Conservation (phyloP, 2,888 invertebrate genomes). For the Zygothrica quintamaculata region DNA sequence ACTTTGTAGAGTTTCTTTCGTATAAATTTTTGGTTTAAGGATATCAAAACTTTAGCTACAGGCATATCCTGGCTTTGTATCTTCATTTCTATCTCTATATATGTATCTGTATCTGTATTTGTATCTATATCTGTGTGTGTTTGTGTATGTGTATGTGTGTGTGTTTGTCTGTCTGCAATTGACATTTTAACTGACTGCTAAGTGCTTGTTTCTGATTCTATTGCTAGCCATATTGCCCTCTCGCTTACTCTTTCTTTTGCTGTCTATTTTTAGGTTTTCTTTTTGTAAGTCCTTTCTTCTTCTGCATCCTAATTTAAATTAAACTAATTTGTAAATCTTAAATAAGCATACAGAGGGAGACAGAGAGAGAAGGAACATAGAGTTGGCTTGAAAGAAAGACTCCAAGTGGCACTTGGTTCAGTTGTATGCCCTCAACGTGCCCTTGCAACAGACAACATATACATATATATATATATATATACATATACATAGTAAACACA, state of each 20-base stretch:
- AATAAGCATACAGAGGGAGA: constrained; percentile 41
- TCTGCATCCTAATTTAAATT: constrained; percentile 71
- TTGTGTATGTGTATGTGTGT: constrained; percentile 11
- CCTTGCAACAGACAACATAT: constrained; percentile 55
- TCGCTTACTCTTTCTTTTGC: not conserved
- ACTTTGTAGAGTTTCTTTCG: no score
- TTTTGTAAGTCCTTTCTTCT: constrained; percentile 26
- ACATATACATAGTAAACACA: constrained; percentile 2
- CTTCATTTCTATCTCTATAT: no score
- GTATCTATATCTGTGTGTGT: not conserved
- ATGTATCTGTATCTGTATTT: no score
- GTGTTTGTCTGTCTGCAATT: constrained; percentile 42
- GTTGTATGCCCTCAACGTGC: constrained; percentile 70
- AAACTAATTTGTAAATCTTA: constrained; percentile 78
- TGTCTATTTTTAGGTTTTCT: not conserved
- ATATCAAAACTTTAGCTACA: no score
- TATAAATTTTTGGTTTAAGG: no score
- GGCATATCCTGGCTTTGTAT: no score
- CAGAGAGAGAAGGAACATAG: not conserved
- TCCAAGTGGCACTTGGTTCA: constrained; percentile 35
- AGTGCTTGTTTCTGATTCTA: constrained; percentile 45
- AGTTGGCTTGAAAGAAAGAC: constrained; percentile 2
- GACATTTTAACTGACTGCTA: constrained; percentile 65
- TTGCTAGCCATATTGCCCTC: constrained; percentile 1
- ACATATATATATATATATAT: constrained; percentile 15